These are phyloP conservation scores for Xestia c-nigrum DNA, from an alignment of 2,888 invertebrate genomes.

Conservation along the genomic window DNA sequence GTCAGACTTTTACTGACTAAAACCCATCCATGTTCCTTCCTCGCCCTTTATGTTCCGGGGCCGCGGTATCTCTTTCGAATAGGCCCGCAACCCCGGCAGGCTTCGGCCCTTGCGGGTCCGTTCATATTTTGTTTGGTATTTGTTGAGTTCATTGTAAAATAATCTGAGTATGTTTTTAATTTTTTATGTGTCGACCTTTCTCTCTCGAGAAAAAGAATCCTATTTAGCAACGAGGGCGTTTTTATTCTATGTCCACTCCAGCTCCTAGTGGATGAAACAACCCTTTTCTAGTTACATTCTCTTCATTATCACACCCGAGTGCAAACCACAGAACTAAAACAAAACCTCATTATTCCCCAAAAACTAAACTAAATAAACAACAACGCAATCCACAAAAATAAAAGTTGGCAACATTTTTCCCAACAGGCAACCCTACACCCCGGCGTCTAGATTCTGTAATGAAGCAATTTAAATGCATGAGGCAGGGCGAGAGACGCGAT, in stretches of 20 bases:
- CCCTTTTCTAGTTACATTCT: conserved; percentile 1
- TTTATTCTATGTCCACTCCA: neutral
- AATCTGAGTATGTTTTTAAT: no score
- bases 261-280: neutral
- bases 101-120: no score
- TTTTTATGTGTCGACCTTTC: neutral
- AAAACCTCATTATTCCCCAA: conserved; percentile 53
- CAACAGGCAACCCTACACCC: conserved; percentile 86
- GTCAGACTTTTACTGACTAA: no score
- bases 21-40: no score
- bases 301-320: conserved; percentile 45
- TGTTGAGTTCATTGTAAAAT: neutral
- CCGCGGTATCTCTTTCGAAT: no score
- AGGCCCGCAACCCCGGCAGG: no score
- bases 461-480: conserved; percentile 92
- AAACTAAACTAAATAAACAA: conserved; percentile 66
- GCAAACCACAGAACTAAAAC: conserved; percentile 50
- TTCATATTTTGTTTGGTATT: neutral
- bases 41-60: no score
- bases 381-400: conserved; percentile 64
- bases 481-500: conserved; percentile 89
- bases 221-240: neutral
- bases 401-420: conserved; percentile 72
- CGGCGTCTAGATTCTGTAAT: conserved; percentile 89
- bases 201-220: neutral